Conservation (phyloP, 2,797 vertebrate genomes). For the Austrolebias charrua region DNA sequence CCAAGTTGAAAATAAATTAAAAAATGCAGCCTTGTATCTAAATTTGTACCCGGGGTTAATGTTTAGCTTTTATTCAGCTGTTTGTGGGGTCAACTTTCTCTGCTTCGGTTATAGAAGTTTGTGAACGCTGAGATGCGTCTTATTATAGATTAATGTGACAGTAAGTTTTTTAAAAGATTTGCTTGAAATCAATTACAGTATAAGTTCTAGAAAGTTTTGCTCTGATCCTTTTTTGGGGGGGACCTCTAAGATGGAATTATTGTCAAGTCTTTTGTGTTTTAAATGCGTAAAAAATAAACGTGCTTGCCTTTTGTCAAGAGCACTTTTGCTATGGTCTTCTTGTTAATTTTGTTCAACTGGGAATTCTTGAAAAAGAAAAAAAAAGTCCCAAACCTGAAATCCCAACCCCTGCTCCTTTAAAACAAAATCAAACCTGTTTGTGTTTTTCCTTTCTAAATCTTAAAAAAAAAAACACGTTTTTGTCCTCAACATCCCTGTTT, state of each 20-base stretch:
- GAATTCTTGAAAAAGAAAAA: slow-evolving; percentile 32
- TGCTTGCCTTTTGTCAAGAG: slow-evolving; percentile 65
- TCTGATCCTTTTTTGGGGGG: slow-evolving; percentile 30
- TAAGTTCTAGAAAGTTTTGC: slow-evolving; percentile 34
- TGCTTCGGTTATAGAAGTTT: no score
- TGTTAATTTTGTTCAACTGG: slow-evolving; percentile 66
- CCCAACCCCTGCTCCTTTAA: neutral
- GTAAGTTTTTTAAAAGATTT: slow-evolving; percentile 21
- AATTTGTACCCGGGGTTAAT: slow-evolving; percentile 9
- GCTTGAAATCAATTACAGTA: slow-evolving; percentile 37
- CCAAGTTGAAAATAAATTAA: slow-evolving; percentile 21
- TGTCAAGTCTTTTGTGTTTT: slow-evolving; percentile 58
- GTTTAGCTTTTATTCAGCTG: slow-evolving; percentile 2
- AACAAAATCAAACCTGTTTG: no score
- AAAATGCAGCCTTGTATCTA: slow-evolving; percentile 32
- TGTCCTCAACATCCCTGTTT: slow-evolving; percentile 9
- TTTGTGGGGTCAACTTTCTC: slow-evolving; percentile 21
- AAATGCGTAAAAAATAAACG: slow-evolving; percentile 72
- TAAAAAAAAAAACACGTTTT: slow-evolving; percentile 5
- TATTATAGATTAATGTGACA: slow-evolving; percentile 13
- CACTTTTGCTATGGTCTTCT: slow-evolving; percentile 63
- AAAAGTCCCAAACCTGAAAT: slow-evolving; percentile 39
- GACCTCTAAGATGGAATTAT: slow-evolving; percentile 52
- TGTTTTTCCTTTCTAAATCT: neutral
- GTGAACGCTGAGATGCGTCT: slow-evolving; percentile 11